Percentiles rank a stretch among this genome's conserved stretches.
phyloP scores from a whole-genome alignment of 2,888 invertebrate species.

The Philopedon plagiatum region DNA sequence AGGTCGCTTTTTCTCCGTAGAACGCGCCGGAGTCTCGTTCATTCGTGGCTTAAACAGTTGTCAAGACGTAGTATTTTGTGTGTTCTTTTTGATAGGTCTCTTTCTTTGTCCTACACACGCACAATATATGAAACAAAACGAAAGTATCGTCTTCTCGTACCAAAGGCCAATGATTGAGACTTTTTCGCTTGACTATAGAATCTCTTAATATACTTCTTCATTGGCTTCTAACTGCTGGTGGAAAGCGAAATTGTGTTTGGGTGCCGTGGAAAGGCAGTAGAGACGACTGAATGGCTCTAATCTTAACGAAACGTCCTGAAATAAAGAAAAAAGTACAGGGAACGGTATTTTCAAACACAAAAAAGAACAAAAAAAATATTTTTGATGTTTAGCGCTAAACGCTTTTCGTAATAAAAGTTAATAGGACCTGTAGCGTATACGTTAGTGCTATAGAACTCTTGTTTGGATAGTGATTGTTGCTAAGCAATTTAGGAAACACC shows the following conservation, averaged over 20 bases:
- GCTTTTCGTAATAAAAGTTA: constrained; percentile 30
- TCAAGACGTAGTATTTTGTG: too few relatives aligned
- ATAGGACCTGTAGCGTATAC: neutral
- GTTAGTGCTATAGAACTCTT: neutral
- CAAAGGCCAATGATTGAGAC: too few relatives aligned
- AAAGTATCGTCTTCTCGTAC: too few relatives aligned
- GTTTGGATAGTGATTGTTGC: too few relatives aligned
- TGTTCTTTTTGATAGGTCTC: too few relatives aligned
- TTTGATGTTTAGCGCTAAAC: constrained; percentile 31
- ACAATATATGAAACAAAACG: too few relatives aligned
- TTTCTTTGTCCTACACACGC: too few relatives aligned
- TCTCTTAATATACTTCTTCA: constrained; percentile 15
- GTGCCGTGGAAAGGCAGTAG: constrained; percentile 50
- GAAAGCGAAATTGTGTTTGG: constrained; percentile 50
- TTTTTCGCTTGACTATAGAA: neutral
- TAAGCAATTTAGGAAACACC: too few relatives aligned
- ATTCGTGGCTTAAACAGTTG: too few relatives aligned
- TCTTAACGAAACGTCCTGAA: constrained; percentile 46
- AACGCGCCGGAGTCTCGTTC: too few relatives aligned
- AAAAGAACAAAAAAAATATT: constrained; percentile 16
- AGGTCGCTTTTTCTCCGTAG: too few relatives aligned
- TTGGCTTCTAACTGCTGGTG: constrained; percentile 38
- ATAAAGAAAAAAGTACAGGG: constrained; percentile 34
- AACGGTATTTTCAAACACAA: constrained; percentile 4
- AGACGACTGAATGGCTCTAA: constrained; percentile 52